Evolutionary conservation across 2,797 vertebrate species (phyloP).

Genomic region (Sebastes steindachneri): DNA sequence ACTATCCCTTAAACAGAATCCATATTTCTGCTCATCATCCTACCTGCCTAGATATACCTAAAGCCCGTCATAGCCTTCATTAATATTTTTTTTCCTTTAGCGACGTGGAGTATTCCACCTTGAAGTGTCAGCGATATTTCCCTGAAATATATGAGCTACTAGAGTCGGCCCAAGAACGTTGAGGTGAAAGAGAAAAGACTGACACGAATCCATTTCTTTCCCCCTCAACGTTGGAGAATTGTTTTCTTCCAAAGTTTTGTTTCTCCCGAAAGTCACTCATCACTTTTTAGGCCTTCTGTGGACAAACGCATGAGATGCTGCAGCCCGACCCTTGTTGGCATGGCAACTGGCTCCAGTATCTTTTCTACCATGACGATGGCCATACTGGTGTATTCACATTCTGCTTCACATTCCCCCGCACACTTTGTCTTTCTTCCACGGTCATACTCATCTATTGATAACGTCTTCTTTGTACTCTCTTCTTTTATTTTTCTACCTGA

Average conservation of each 20-base stretch:
- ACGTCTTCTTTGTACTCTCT: background rate
- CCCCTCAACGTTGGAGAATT: background rate
- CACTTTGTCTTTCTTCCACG: background rate
- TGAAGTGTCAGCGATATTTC: slow-evolving; percentile 50
- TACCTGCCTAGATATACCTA: background rate
- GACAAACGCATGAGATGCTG: slow-evolving; percentile 32
- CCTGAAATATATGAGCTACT: slow-evolving; percentile 32
- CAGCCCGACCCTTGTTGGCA: slow-evolving; percentile 60
- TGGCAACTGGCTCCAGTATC: slow-evolving; percentile 68
- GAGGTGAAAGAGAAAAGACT: background rate
- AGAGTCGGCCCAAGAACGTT: background rate
- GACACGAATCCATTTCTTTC: slow-evolving; percentile 3
- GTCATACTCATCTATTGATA: slow-evolving; percentile 5
- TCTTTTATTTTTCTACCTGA: background rate
- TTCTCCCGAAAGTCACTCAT: slow-evolving; percentile 42
- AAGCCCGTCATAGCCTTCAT: slow-evolving; percentile 37
- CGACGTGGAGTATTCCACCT: slow-evolving; percentile 41
- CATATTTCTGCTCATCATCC: background rate
- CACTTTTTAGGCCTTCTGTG: slow-evolving; percentile 34
- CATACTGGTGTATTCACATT: slow-evolving; percentile 32
- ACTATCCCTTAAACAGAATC: background rate
- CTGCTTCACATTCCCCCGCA: background rate
- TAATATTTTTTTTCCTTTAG: slow-evolving; percentile 38
- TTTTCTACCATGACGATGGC: slow-evolving; percentile 33
- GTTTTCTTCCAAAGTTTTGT: slow-evolving; percentile 18